A percentile compares a stretch with the other conserved stretches of the same genome.
phyloP scores from a whole-genome alignment of 2,113 vertebrate genomes.

The Rostratula benghalensis region DNA sequence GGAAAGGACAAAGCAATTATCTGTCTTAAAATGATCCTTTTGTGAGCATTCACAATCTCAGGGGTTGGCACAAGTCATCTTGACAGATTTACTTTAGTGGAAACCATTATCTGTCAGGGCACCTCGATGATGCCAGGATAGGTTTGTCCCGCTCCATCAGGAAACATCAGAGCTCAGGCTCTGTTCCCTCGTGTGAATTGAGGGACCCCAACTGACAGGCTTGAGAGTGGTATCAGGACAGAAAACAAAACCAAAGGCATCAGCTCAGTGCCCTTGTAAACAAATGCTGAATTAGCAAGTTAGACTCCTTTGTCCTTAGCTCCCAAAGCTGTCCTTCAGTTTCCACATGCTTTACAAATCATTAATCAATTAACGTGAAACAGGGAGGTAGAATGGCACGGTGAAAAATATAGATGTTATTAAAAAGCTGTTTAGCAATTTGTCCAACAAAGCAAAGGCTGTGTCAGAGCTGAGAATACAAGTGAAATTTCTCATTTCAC shows the following conservation, averaged over 20 bases:
- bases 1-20: conserved; percentile 11
- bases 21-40: conserved; percentile 18
- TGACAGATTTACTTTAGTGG: background rate
- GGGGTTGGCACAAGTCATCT: background rate
- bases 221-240: background rate
- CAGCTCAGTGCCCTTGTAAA: background rate
- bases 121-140: background rate
- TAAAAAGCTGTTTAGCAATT: background rate
- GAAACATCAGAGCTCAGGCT: background rate
- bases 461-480: background rate
- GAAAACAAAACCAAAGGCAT: background rate
- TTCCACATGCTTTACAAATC: background rate
- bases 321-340: background rate
- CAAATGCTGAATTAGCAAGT: background rate
- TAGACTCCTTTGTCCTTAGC: rapidly evolving
- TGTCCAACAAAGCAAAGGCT: background rate
- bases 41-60: background rate
- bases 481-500: background rate
- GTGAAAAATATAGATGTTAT: background rate
- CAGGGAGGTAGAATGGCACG: background rate
- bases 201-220: background rate
- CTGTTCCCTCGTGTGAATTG: background rate
- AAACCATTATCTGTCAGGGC: background rate
- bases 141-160: background rate
- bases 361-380: background rate